Conservation (phyloP, 2,797 vertebrate species). For the Hylomyscus alleni region DNA sequence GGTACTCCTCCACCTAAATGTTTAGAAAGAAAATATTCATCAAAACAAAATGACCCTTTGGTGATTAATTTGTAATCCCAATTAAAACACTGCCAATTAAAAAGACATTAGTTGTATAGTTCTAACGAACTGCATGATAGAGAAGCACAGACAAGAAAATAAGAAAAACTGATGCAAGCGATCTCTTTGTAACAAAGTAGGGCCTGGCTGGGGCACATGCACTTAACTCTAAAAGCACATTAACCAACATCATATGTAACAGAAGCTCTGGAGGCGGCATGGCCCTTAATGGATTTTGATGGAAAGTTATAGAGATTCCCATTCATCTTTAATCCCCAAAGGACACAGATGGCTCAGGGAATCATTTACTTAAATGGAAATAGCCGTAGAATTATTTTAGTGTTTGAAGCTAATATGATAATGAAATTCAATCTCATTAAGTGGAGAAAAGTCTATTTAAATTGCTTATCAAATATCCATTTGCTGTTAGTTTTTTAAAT, state of each 20-base stretch:
- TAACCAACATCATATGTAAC: constrained; percentile 72
- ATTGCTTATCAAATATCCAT: constrained; percentile 65
- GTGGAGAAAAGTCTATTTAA: constrained; percentile 57
- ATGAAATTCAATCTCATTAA: constrained; percentile 70
- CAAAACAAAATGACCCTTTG: constrained; percentile 37
- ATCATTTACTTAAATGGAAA: constrained; percentile 73
- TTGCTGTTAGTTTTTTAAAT: constrained; percentile 67
- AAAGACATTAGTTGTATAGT: constrained; percentile 49
- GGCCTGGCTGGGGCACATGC: neutral
- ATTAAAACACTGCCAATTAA: constrained; percentile 55
- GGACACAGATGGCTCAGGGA: constrained; percentile 54
- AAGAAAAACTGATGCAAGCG: constrained; percentile 12
- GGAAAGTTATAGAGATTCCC: constrained; percentile 64
- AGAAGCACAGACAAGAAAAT: constrained; percentile 32
- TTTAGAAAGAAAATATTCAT: neutral
- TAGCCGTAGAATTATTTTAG: constrained; percentile 65
- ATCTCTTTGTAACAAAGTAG: constrained; percentile 52
- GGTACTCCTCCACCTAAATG: neutral
- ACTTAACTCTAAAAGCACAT: constrained; percentile 62
- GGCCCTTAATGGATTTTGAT: constrained; percentile 75
- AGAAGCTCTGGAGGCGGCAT: constrained; percentile 62
- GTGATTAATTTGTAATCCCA: constrained; percentile 44
- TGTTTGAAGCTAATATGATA: constrained; percentile 58
- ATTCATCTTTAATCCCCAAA: constrained; percentile 76
- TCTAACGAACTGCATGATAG: neutral